Base-by-base conservation (phyloP, 1,140 invertebrate genomes). In the Cylas formicarius region DNA sequence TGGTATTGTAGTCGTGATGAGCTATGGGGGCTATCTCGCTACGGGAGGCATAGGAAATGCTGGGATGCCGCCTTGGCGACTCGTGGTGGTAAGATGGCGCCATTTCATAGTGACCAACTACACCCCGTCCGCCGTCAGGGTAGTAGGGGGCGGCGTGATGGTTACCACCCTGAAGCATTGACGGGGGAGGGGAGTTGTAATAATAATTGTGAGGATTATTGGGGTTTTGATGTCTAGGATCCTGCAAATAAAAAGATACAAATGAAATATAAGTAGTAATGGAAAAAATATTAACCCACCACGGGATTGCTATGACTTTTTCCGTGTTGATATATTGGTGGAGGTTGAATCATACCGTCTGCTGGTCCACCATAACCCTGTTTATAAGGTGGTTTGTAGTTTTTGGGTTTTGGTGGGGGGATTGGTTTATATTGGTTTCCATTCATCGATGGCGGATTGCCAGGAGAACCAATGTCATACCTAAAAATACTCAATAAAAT, bases 381-480 rank as follows among this genome's bases (percentile, higher is more conserved):
- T 39, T 62, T 66, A 47, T 77, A 76, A 0, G 86, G 84, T 19
- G 86, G 85, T 11, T 86, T 77, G 60, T 90, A 90, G 65, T 90
- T 90, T 61, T 90, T 90, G 22, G 89, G 89, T 63, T 92, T 92
- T 1, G 89, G 89, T 16, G 89, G 89, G 16, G 89, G 89, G 39
- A 91, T 80, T 0, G 89, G 89, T 62, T 92, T 92, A 66, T 90
- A 90, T 1, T 47, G 40, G 35, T 60, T 60, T 11, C 56, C 60
- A 44, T 62, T 62, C 14, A 51, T 42, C 2, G 47, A 29, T 8
- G 39, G 34, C 32, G 52, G 38, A 34, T 56, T 50, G 29, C 48
- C 52, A 7, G 44, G 44, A 17, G 46, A 27, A 2, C 52, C 57
- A 19, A 45, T 52, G 44, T 60, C 58, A 27, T 54, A 54, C 18